Conservation (phyloP, 2,888 invertebrate species). For the Steromphala cineraria region DNA sequence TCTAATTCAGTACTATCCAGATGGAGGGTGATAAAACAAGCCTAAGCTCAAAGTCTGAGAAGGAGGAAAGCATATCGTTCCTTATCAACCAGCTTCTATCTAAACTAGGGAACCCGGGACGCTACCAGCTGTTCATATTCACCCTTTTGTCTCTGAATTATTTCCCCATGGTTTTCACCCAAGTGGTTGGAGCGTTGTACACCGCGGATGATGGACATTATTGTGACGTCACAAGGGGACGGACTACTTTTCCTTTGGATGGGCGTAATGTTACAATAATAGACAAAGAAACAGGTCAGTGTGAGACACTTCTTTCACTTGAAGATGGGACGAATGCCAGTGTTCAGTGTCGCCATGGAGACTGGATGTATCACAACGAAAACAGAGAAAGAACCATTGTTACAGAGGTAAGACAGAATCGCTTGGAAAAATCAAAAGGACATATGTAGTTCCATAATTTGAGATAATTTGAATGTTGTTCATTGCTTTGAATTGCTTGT, state of each 20-base stretch:
- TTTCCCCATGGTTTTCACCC: conserved; percentile 45
- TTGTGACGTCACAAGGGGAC: conserved; percentile 21
- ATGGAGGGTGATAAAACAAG: too few relatives aligned
- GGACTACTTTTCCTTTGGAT: neutral
- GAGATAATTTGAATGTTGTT: too few relatives aligned
- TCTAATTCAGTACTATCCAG: too few relatives aligned
- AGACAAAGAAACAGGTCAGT: neutral
- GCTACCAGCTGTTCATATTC: conserved; percentile 44
- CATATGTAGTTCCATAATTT: too few relatives aligned
- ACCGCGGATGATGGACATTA: conserved; percentile 33
- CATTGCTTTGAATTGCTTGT: too few relatives aligned
- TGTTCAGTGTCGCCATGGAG: conserved; percentile 6
- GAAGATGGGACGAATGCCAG: neutral
- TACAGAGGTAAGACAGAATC: conserved; percentile 21
- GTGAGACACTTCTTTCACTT: conserved; percentile 12
- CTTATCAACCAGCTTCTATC: conserved; percentile 31
- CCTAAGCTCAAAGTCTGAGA: too few relatives aligned
- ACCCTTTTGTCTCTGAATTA: conserved; percentile 45
- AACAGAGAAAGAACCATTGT: conserved; percentile 25
- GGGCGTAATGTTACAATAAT: neutral
- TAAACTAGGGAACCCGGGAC: conserved; percentile 38
- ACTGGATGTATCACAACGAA: conserved; percentile 15
- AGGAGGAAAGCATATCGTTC: too few relatives aligned
- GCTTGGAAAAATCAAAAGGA: too few relatives aligned
- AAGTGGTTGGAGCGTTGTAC: conserved; percentile 50